Conservation (phyloP, 2,113 vertebrate species). For the Morone chrysops region DNA sequence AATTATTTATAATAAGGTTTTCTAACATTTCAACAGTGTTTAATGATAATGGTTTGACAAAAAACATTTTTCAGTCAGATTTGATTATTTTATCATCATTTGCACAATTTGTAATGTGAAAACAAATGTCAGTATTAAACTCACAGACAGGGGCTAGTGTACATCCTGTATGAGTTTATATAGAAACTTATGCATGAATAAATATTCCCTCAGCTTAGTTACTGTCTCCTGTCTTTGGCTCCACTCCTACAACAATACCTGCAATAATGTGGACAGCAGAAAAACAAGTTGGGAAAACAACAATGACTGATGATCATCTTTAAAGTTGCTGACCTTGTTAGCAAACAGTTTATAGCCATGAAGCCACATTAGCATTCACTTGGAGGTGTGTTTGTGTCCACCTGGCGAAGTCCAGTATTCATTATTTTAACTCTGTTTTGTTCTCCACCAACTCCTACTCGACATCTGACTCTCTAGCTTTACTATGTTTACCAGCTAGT, state of each 20-base stretch:
- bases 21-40: neutral
- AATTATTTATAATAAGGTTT: slow-evolving; percentile 17
- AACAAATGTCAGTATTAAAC: slow-evolving; percentile 8
- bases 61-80: neutral
- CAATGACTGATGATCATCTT: neutral
- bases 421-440: no score
- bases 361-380: no score
- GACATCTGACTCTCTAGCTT: no score
- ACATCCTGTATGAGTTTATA: neutral
- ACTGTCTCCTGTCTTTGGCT: neutral
- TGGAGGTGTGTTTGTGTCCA: no score
- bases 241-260: no score
- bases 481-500: no score
- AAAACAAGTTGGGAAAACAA: neutral
- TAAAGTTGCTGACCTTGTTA: no score
- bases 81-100: slow-evolving; percentile 1
- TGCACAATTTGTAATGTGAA: neutral
- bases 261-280: neutral
- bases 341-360: no score
- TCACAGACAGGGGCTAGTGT: neutral
- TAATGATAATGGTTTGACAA: neutral
- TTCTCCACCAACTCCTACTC: no score
- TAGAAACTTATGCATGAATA: neutral
- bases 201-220: neutral
- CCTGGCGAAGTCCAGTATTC: no score